Evolutionary conservation across 2,888 invertebrate species (phyloP).

Genomic region (Drosophila cognata): DNA sequence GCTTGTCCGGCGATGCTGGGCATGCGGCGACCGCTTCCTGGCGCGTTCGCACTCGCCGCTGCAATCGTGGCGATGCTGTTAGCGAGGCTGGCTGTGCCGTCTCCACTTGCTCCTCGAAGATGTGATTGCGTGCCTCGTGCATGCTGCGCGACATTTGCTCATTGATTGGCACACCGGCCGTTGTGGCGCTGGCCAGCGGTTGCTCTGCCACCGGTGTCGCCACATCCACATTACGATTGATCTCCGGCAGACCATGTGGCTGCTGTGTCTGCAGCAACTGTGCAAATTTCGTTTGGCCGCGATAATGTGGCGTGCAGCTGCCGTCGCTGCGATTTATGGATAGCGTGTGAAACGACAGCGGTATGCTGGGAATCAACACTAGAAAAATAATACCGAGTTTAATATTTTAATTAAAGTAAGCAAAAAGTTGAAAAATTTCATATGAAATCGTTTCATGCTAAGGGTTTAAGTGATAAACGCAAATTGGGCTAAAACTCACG

Average conservation of each 20-base stretch:
- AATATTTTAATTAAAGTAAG: not conserved
- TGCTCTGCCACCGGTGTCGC: slow-evolving; percentile 47
- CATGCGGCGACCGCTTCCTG: slow-evolving; percentile 35
- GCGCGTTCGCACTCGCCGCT: slow-evolving; percentile 59
- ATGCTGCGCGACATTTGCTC: slow-evolving; percentile 85
- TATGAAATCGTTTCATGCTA: not conserved
- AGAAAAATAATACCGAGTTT: not conserved
- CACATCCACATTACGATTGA: slow-evolving; percentile 83
- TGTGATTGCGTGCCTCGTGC: slow-evolving; percentile 84
- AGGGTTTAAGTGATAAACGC: too few species aligned
- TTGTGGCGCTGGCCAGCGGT: slow-evolving; percentile 33
- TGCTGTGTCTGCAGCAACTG: slow-evolving; percentile 88
- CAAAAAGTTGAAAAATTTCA: not conserved
- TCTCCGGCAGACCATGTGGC: slow-evolving; percentile 76
- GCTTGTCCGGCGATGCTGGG: slow-evolving; percentile 62
- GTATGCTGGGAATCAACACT: slow-evolving; percentile 93
- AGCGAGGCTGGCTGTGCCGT: slow-evolving; percentile 31
- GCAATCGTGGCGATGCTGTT: slow-evolving; percentile 40
- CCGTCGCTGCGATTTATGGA: slow-evolving; percentile 96
- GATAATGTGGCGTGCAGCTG: slow-evolving; percentile 93
- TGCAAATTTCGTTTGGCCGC: slow-evolving; percentile 93
- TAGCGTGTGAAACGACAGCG: slow-evolving; percentile 93
- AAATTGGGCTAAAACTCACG: slow-evolving; percentile 86
- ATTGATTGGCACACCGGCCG: slow-evolving; percentile 79
- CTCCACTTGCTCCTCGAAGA: slow-evolving; percentile 81